A percentile compares a stretch with the other conserved stretches of the same genome.
Conservation (phyloP, 2,113 vertebrate species). For the Lepidothrix coronata region DNA sequence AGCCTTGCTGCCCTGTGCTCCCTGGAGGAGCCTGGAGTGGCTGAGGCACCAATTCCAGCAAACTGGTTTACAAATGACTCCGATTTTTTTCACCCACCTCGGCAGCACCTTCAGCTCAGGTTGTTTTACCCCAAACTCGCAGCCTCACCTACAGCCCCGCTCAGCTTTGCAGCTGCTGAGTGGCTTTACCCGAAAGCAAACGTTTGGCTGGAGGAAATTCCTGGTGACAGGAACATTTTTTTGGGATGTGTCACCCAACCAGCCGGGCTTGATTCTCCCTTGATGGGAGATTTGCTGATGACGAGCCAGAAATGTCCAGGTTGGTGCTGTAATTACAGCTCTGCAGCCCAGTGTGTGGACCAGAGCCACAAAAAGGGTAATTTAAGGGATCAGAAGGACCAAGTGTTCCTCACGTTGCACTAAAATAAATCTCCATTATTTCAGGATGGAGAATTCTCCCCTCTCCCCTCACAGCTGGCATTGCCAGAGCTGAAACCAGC, state of each 20-base stretch:
- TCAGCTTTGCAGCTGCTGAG: background rate
- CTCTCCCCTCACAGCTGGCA: background rate
- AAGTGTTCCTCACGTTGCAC: background rate
- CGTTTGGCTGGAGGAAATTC: background rate
- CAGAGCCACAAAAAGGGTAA: background rate
- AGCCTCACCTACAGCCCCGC: rapidly evolving
- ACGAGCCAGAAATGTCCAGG: background rate
- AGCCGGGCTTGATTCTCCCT: background rate
- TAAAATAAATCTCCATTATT: background rate
- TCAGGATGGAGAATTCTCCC: background rate
- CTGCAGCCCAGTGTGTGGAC: background rate
- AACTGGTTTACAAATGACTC: background rate
- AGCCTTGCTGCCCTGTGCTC: background rate
- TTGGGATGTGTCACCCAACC: background rate
- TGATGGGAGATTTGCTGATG: background rate
- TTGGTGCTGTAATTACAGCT: constrained; percentile 10
- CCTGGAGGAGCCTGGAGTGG: background rate
- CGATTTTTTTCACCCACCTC: background rate
- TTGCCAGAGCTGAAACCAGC: background rate
- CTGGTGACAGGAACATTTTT: background rate
- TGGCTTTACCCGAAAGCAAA: background rate
- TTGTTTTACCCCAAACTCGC: rapidly evolving
- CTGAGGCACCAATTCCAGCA: rapidly evolving
- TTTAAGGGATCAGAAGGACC: background rate
- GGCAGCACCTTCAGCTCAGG: background rate